These are phyloP conservation scores for Dendrocincla fuliginosa DNA, from an alignment of 2,797 vertebrate genomes.

Conservation along the genomic window DNA sequence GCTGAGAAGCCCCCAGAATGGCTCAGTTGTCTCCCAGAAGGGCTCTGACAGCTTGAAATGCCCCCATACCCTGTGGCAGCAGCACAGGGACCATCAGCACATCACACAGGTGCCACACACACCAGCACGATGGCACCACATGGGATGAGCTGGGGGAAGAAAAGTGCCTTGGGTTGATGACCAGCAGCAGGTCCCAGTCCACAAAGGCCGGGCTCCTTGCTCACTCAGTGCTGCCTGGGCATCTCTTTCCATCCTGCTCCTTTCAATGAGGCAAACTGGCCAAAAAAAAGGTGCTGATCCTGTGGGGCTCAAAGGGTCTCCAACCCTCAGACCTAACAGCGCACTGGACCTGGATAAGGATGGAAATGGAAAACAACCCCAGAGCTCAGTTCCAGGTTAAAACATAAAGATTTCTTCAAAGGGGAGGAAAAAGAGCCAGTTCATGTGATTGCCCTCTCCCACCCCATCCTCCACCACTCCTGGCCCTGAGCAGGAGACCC, in stretches of 20 bases:
- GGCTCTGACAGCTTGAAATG: not conserved
- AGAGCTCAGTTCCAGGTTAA: not conserved
- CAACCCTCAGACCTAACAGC: not conserved
- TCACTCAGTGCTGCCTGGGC: not conserved
- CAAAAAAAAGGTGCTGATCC: not conserved
- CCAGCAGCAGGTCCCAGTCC: not conserved
- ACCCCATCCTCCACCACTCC: not conserved
- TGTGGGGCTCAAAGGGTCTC: not conserved
- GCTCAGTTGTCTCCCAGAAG: not conserved
- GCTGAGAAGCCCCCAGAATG: not conserved
- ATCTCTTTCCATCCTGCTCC: not conserved
- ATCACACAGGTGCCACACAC: rapidly evolving
- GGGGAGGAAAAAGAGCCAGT: not conserved
- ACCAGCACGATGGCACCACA: rapidly evolving
- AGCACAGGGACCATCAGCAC: not conserved
- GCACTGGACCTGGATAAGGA: rapidly evolving
- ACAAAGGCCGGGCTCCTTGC: not conserved
- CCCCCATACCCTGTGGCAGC: not conserved
- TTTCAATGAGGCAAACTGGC: not conserved
- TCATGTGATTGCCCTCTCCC: not conserved
- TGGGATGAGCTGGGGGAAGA: not conserved
- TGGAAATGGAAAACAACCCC: not conserved
- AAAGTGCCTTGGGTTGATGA: not conserved
- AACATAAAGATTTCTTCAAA: not conserved
- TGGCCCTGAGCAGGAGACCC: rapidly evolving